Evolutionary conservation across 2,113 vertebrate species (phyloP).

Genomic region (Heterotilapia buettikoferi): DNA sequence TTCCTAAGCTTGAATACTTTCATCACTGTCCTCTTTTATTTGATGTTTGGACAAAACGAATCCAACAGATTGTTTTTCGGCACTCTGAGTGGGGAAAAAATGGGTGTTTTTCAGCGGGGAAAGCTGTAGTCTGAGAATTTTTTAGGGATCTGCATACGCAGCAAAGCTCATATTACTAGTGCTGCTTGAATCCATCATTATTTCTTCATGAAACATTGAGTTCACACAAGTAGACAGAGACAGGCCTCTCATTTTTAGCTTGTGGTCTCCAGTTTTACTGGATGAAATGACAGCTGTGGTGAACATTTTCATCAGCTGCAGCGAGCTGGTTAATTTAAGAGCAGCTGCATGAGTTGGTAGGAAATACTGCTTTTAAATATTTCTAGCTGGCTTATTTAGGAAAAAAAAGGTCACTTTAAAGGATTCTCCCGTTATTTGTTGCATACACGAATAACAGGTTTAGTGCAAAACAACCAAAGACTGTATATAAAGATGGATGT

Average conservation of each 20-base stretch:
- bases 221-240: background rate
- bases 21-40: background rate
- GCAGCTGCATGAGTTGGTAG: background rate
- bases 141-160: background rate
- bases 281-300: background rate
- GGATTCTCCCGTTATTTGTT: background rate
- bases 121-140: background rate
- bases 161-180: background rate
- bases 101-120: background rate
- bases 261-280: background rate
- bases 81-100: background rate
- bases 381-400: background rate
- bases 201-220: background rate
- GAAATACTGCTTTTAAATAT: background rate
- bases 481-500: background rate
- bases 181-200: background rate
- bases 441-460: background rate
- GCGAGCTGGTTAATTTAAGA: background rate
- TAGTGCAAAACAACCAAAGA: background rate
- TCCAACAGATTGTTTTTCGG: background rate
- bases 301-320: background rate
- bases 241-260: background rate
- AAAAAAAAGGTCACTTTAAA: background rate
- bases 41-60: background rate
- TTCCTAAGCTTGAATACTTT: constrained; percentile 16